phyloP scores from a whole-genome alignment of 1,140 invertebrate genomes.

The Magallana angulata region DNA sequence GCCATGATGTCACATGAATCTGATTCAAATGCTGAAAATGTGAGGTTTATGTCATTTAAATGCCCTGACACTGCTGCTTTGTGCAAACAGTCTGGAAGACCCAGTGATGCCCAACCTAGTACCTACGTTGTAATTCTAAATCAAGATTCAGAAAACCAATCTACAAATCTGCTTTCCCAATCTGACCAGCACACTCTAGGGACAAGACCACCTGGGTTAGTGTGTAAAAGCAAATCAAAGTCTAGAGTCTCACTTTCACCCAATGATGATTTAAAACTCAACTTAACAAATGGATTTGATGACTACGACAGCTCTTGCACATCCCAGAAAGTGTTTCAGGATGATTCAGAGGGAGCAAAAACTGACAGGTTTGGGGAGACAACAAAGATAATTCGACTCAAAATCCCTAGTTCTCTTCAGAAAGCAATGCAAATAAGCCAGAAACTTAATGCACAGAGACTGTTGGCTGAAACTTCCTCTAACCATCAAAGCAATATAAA shows the following conservation, averaged over 20 bases:
- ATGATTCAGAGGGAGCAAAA: slow-evolving; percentile 44
- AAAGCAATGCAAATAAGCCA: slow-evolving; percentile 26
- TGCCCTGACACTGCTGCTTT: slow-evolving; percentile 5
- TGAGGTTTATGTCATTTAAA: slow-evolving; percentile 14
- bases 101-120: slow-evolving; percentile 9
- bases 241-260: neutral
- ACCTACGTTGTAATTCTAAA: slow-evolving; percentile 14
- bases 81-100: slow-evolving; percentile 1
- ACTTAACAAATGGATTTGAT: slow-evolving; percentile 50
- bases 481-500: neutral
- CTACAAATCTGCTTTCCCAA: neutral
- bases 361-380: slow-evolving; percentile 6
- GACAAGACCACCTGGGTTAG: neutral
- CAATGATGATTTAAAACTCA: slow-evolving; percentile 38
- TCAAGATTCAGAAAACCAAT: slow-evolving; percentile 14
- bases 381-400: slow-evolving; percentile 20
- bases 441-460: slow-evolving; percentile 12
- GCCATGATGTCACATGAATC: slow-evolving; percentile 10
- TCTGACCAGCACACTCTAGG: neutral
- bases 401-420: slow-evolving; percentile 15
- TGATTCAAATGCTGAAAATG: slow-evolving; percentile 12
- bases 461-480: neutral
- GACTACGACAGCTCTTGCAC: slow-evolving; percentile 52
- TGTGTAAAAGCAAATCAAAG: neutral
- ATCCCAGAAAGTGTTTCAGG: slow-evolving; percentile 50